These are phyloP conservation scores for Mus pahari DNA, from an alignment of 2,113 vertebrate species.

Conservation along the genomic window DNA sequence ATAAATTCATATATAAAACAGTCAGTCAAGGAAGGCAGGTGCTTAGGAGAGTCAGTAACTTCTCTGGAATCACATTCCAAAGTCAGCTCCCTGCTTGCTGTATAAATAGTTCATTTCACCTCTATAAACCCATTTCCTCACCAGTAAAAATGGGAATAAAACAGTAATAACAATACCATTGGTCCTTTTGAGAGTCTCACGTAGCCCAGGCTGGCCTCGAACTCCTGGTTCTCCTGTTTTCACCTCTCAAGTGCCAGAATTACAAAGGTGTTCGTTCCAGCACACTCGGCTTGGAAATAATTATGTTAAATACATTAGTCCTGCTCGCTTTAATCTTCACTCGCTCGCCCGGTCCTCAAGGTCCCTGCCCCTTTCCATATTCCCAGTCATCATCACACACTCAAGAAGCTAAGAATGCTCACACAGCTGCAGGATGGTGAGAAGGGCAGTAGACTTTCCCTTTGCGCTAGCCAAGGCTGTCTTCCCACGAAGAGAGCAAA, in stretches of 20 bases:
- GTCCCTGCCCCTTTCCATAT: not conserved
- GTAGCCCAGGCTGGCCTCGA: too few species aligned
- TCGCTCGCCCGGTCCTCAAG: not conserved
- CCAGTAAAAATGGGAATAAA: not conserved
- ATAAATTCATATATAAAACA: not conserved
- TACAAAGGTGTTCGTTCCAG: not conserved
- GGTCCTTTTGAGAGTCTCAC: too few species aligned
- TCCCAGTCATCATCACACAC: not conserved
- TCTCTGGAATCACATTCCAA: not conserved
- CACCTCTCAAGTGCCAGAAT: not conserved
- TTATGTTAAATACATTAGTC: not conserved
- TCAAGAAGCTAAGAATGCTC: too few species aligned
- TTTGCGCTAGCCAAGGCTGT: not conserved
- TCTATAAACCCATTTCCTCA: not conserved
- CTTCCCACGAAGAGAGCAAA: not conserved
- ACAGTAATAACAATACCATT: not conserved
- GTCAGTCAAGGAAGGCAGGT: not conserved
- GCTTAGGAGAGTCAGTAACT: not conserved
- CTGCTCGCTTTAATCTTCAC: not conserved
- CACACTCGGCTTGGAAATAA: not conserved
- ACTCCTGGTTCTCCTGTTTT: too few species aligned
- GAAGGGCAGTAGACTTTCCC: not conserved
- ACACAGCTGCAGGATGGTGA: rapidly evolving
- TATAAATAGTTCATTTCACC: not conserved
- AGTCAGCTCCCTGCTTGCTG: not conserved